Conservation (phyloP, 92 coral and sea anemone genomes). For the Palythoa grandis region DNA sequence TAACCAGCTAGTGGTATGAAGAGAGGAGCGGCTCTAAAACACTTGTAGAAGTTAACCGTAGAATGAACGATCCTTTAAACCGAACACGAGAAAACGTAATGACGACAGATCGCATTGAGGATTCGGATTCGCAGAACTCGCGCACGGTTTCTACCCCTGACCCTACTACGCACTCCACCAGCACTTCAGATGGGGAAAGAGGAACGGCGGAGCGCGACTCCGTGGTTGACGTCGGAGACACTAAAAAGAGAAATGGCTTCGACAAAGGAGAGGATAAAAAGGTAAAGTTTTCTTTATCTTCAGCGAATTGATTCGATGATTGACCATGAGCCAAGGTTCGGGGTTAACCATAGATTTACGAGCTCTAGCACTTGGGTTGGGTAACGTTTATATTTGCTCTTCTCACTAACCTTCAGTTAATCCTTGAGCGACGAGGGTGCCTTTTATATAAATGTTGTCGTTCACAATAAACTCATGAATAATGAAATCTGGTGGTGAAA, state of each 20-base stretch:
- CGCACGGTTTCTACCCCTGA: slow-evolving; percentile 49
- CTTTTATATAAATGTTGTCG: slow-evolving; percentile 41
- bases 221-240: slow-evolving; percentile 42
- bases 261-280: slow-evolving; percentile 46
- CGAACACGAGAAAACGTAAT: slow-evolving; percentile 79
- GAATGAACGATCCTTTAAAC: slow-evolving; percentile 94
- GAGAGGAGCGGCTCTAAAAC: slow-evolving; percentile 34
- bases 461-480: slow-evolving; percentile 72
- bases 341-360: not conserved
- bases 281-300: slow-evolving; percentile 27
- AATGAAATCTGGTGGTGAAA: slow-evolving; percentile 76
- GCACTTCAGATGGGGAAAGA: slow-evolving; percentile 47
- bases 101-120: slow-evolving; percentile 89
- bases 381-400: slow-evolving; percentile 5
- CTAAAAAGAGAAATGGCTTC: slow-evolving; percentile 40
- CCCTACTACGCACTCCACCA: slow-evolving; percentile 32
- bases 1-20: slow-evolving; percentile 37
- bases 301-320: slow-evolving; percentile 13
- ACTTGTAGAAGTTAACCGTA: slow-evolving; percentile 69
- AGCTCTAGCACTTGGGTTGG: not conserved
- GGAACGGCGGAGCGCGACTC: slow-evolving; percentile 39
- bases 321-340: not conserved
- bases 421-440: slow-evolving; percentile 12
- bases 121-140: slow-evolving; percentile 45
- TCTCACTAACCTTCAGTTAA: slow-evolving; percentile 30